These are phyloP conservation scores for Torymus aiolomorphi DNA, from an alignment of 2,888 invertebrate species.

Conservation along the genomic window DNA sequence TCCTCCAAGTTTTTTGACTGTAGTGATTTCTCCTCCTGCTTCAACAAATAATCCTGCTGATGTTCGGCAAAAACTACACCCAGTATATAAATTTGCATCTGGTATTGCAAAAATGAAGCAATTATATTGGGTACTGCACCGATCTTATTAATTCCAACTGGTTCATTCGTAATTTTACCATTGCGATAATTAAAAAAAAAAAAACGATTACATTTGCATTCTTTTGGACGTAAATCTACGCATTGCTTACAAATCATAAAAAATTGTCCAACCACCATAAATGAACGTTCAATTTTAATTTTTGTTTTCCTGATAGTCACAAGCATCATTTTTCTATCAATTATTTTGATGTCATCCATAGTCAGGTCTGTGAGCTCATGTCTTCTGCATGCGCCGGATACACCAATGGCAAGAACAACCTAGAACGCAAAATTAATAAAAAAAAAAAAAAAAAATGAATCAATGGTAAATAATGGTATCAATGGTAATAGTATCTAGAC, in stretches of 20 bases:
- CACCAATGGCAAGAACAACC: conserved; percentile 2
- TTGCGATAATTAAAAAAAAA: conserved; percentile 10
- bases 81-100: too few species aligned
- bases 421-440: neutral
- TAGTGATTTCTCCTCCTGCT: too few species aligned
- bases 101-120: conserved; percentile 2
- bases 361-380: conserved; percentile 8
- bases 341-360: conserved; percentile 1
- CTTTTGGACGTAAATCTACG: neutral
- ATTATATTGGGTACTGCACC: neutral
- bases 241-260: neutral
- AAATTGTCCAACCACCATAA: conserved; percentile 16
- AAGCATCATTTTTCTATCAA: neutral
- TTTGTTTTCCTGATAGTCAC: conserved; percentile 17
- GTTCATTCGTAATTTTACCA: neutral
- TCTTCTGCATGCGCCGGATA: conserved; percentile 20
- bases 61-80: too few species aligned
- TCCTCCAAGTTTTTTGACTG: too few species aligned
- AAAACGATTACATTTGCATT: neutral
- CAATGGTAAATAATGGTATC: too few species aligned
- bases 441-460: too few species aligned
- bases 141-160: neutral
- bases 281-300: conserved; percentile 8
- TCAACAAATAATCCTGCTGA: too few species aligned
- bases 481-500: too few species aligned